Percentiles rank a stretch among this genome's conserved stretches.
These are phyloP conservation scores for Hyles euphorbiae DNA, from an alignment of 1,140 invertebrate genomes.

Conservation along the genomic window DNA sequence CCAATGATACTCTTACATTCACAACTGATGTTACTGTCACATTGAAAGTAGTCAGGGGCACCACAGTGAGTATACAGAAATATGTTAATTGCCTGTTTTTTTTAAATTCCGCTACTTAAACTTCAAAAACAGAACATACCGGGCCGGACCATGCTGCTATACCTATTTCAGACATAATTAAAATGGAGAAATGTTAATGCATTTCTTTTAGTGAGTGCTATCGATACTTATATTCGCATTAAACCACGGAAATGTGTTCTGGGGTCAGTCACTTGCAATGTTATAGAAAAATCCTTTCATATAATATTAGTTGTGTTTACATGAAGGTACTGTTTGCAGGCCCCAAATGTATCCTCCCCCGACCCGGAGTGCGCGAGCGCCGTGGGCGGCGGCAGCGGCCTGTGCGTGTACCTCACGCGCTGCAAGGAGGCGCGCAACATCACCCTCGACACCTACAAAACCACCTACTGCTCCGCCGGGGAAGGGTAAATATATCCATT, in stretches of 20 bases:
- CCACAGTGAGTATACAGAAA: slow-evolving; percentile 22
- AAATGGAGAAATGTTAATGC: too few relatives aligned
- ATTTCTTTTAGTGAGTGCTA: too few relatives aligned
- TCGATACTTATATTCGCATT: too few relatives aligned
- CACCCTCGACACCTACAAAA: slow-evolving; percentile 29
- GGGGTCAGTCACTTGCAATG: too few relatives aligned
- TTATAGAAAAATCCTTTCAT: not conserved
- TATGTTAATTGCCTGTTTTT: too few relatives aligned
- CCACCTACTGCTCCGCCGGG: slow-evolving; percentile 39
- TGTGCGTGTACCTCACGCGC: slow-evolving; percentile 57
- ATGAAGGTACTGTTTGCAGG: slow-evolving; percentile 12
- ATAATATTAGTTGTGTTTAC: too few relatives aligned
- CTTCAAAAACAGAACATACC: too few relatives aligned
- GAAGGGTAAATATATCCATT: slow-evolving; percentile 19
- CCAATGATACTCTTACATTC: slow-evolving; percentile 36
- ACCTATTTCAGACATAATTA: too few relatives aligned
- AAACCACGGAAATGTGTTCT: too few relatives aligned
- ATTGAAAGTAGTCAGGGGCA: slow-evolving; percentile 35
- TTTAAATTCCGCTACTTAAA: too few relatives aligned
- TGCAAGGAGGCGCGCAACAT: slow-evolving; percentile 39
- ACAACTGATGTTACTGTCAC: slow-evolving; percentile 14
- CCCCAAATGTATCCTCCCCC: slow-evolving; percentile 20
- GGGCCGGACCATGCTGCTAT: too few relatives aligned
- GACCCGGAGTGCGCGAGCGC: slow-evolving; percentile 34
- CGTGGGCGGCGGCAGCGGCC: slow-evolving; percentile 25